Conservation (phyloP, 2,888 invertebrate genomes). For the Anthrax anthrax region DNA sequence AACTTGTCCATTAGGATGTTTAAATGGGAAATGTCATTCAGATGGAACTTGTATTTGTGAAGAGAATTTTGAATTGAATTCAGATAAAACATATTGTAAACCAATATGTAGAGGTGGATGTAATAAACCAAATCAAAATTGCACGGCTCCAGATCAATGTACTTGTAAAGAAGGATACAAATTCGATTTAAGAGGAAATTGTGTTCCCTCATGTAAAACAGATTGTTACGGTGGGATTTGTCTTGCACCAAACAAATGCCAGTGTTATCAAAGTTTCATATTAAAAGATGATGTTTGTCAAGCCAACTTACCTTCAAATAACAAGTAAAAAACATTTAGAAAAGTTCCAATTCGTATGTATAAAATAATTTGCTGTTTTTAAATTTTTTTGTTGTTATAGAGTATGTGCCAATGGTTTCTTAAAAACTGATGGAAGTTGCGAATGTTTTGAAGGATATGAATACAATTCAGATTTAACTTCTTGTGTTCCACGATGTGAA, state of each 20-base stretch:
- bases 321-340: too few relatives aligned
- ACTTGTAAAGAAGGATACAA: slow-evolving; percentile 34
- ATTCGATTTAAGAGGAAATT: slow-evolving; percentile 21
- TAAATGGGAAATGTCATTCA: slow-evolving; percentile 46
- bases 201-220: slow-evolving; percentile 24
- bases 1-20: slow-evolving; percentile 37
- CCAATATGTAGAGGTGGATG: slow-evolving; percentile 40
- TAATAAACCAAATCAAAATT: slow-evolving; percentile 22
- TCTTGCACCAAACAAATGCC: slow-evolving; percentile 42
- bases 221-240: slow-evolving; percentile 41
- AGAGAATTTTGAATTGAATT: slow-evolving; percentile 36
- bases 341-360: too few relatives aligned
- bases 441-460: slow-evolving; percentile 33
- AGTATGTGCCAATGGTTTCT: slow-evolving; percentile 32
- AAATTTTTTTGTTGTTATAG: slow-evolving; percentile 12
- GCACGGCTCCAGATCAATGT: slow-evolving; percentile 31
- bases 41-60: slow-evolving; percentile 52
- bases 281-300: slow-evolving; percentile 29
- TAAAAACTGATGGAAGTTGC: slow-evolving; percentile 36
- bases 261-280: slow-evolving; percentile 40
- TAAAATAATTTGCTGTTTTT: slow-evolving; percentile 34
- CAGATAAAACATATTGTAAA: slow-evolving; percentile 44
- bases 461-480: neutral
- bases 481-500: slow-evolving; percentile 25
- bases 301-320: too few relatives aligned